Base-by-base conservation (phyloP, 2,888 invertebrate species). In the Tetranychus piercei region DNA sequence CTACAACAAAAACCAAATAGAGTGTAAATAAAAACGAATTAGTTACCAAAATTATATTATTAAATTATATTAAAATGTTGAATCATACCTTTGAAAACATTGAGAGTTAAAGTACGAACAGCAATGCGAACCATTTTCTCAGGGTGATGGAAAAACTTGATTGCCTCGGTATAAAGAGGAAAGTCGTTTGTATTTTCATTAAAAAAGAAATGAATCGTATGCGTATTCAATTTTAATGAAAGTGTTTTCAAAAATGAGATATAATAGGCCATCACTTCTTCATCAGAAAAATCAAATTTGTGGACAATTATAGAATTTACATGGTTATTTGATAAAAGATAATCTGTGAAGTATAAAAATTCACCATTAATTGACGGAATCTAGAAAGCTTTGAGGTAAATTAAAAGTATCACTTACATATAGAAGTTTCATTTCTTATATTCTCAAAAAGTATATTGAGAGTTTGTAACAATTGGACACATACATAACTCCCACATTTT, bases 211-310 rank as follows among this genome's bases (percentile, higher is more conserved):
- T 99, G 97, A 81, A 99, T 95, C 1, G 99, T 99, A 81, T 97
- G 94, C 78, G 90, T 89, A 85, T 99, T 99, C 74, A 99, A 85
- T 84, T 99, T 99, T 75, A 99, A 86, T 80, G 97, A 99, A 74
- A 99, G 85, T 0, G 97, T 99, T 84, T 99, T 99, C 79, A 99
- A 85, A 83, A 99, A 99, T 73, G 97, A 94, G 82, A 99, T 99
- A 83, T 99, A 99, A 83, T 99, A 99, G 1, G 97, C 96, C 94
- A 97, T 95, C 72, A 97, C 96, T 86, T 99, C 99, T 84, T 99
- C 99, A 84, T 99, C 97, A 4, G 94, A 94, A 82, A 99, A 95
- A 84, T 99, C 97, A 86, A 99, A 99, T 84, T 95, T 95, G 84
- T 99, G 97, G 74, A 95, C 93, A 82, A 99, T 99, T 81, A 99